A percentile compares a stretch with the other conserved stretches of the same genome.
Evolutionary conservation across 2,113 vertebrate species (phyloP).

Genomic region (Polypterus bichir): DNA sequence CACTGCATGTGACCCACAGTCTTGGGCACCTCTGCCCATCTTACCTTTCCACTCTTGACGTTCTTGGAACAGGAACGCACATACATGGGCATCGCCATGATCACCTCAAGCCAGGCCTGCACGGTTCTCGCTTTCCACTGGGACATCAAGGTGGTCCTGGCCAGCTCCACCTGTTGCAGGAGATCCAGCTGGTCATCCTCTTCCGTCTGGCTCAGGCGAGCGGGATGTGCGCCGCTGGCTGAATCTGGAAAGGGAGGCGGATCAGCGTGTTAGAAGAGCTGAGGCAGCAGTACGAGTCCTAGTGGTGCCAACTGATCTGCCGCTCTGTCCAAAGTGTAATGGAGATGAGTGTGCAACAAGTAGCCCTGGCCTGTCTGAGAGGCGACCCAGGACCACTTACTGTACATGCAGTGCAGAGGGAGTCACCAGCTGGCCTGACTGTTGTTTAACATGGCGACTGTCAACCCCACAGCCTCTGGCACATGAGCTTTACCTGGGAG

Average conservation of each 20-base stretch:
- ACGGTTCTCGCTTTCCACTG: constrained; percentile 69
- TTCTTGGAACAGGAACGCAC: constrained; percentile 66
- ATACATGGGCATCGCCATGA: constrained; percentile 85
- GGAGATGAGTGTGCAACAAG: too few species aligned
- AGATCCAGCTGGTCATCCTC: constrained; percentile 68
- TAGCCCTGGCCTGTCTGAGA: too few species aligned
- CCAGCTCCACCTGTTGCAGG: constrained; percentile 71
- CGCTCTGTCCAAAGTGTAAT: too few species aligned
- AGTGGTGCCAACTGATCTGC: too few species aligned
- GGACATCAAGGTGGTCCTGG: constrained; percentile 62
- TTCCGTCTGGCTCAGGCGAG: constrained; percentile 57
- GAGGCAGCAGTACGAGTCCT: too few species aligned
- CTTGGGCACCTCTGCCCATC: not conserved
- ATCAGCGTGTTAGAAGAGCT: not conserved
- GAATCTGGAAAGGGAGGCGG: constrained; percentile 48
- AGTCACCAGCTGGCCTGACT: too few species aligned
- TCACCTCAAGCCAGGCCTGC: constrained; percentile 77
- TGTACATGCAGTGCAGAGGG: too few species aligned
- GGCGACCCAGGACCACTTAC: too few species aligned
- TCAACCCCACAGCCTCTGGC: too few species aligned
- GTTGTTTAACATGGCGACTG: too few species aligned
- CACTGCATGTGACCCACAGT: too few species aligned
- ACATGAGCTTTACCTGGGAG: too few species aligned
- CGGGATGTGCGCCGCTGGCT: constrained; percentile 59
- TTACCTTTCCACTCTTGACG: constrained; percentile 73